Conservation (phyloP, 2,888 invertebrate genomes). For the Lasioglossum oenotherae region DNA sequence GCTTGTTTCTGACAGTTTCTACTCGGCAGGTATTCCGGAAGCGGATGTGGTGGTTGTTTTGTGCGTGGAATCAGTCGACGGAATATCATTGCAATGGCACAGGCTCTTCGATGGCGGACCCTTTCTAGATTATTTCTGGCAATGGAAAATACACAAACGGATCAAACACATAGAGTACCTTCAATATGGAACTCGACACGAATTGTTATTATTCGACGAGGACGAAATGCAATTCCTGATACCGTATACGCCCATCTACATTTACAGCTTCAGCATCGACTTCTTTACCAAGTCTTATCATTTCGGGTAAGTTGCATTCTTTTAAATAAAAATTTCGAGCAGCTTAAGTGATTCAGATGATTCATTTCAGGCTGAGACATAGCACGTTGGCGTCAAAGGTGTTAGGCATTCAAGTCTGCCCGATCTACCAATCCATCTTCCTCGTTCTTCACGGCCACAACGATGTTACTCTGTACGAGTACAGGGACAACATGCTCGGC, state of each 20-base stretch:
- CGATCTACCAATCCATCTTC: constrained; percentile 56
- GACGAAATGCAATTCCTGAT: constrained; percentile 51
- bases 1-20: constrained; percentile 54
- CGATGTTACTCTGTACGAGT: constrained; percentile 71
- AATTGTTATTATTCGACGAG: constrained; percentile 76
- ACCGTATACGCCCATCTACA: constrained; percentile 70
- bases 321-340: background rate
- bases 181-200: constrained; percentile 67
- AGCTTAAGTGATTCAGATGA: background rate
- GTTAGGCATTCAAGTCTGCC: constrained; percentile 69
- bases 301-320: constrained; percentile 77
- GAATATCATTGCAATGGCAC: constrained; percentile 78
- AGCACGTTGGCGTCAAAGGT: constrained; percentile 55
- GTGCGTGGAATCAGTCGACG: constrained; percentile 62
- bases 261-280: constrained; percentile 80
- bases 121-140: constrained; percentile 73
- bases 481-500: constrained; percentile 51
- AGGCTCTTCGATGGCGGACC: constrained; percentile 66
- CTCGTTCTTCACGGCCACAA: constrained; percentile 64
- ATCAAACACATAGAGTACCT: constrained; percentile 74
- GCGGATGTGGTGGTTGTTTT: constrained; percentile 69
- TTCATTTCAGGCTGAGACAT: constrained; percentile 65
- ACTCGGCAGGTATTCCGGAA: background rate
- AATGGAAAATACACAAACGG: constrained; percentile 72
- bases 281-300: constrained; percentile 52